Conservation (phyloP, 2,797 vertebrate species). For the Silurus lanzhouensis region DNA sequence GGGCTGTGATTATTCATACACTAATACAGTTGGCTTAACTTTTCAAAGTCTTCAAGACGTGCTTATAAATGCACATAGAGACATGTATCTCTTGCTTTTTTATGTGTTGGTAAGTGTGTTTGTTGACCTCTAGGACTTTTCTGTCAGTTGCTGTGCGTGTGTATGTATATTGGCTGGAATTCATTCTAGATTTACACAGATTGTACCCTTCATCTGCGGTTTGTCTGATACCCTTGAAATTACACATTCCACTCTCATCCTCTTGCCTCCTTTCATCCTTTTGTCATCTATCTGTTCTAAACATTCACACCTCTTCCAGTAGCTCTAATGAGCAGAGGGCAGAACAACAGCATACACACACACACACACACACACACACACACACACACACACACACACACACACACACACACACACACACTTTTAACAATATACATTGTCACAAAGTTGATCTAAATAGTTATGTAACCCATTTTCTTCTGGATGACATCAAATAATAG, state of each 20-base stretch:
- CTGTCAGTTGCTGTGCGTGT: not conserved
- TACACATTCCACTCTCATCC: conserved; percentile 33
- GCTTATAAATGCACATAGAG: not conserved
- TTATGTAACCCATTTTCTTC: not conserved
- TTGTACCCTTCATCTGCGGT: conserved; percentile 36
- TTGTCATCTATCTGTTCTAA: conserved; percentile 88
- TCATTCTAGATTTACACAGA: conserved; percentile 21
- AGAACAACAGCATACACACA: conserved; percentile 1
- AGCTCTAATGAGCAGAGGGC: conserved; percentile 28
- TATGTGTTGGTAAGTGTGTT: not conserved
- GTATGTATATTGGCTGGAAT: conserved; percentile 1
- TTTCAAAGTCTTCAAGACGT: not conserved
- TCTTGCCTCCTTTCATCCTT: conserved; percentile 76
- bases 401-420: not conserved
- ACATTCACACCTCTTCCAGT: conserved; percentile 72
- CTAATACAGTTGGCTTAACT: not conserved
- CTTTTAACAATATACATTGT: not conserved
- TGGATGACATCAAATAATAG: not conserved
- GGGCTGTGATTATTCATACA: not conserved
- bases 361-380: not conserved
- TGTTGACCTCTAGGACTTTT: conserved; percentile 18
- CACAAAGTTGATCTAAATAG: not conserved
- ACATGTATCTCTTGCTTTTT: not conserved
- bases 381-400: not conserved
- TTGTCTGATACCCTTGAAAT: conserved; percentile 8